A percentile compares a stretch with the other conserved stretches of the same genome.
Conservation (phyloP, 2,888 invertebrate genomes). For the Phyllotreta striolata region DNA sequence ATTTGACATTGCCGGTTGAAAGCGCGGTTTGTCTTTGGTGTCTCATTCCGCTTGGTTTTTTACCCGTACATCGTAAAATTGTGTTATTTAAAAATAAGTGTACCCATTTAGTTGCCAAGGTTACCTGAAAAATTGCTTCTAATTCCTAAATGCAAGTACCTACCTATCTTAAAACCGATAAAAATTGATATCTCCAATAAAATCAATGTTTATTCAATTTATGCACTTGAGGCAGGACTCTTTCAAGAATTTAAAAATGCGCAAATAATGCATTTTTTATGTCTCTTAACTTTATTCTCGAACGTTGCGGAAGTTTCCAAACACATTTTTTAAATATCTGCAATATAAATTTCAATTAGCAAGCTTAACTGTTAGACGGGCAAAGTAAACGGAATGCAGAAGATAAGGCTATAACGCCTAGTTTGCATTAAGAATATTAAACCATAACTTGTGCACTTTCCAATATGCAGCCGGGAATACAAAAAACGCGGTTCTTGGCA, state of each 20-base stretch:
- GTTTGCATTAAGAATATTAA: constrained; percentile 30
- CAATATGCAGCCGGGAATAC: constrained; percentile 13
- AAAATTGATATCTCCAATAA: no score
- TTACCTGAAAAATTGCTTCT: no score
- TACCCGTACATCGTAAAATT: constrained; percentile 2
- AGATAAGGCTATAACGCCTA: constrained; percentile 21
- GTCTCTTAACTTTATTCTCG: no score
- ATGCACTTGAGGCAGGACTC: no score
- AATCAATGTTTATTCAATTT: no score
- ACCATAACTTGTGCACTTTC: constrained; percentile 26
- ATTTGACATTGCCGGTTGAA: constrained; percentile 31
- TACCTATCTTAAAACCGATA: no score
- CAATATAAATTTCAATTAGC: neutral
- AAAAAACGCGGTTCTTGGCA: constrained; percentile 21
- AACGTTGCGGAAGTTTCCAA: no score
- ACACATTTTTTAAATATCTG: no score
- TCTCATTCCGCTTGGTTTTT: neutral
- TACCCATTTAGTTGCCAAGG: no score
- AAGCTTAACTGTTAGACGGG: constrained; percentile 8
- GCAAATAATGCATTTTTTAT: no score
- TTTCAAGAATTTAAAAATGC: no score
- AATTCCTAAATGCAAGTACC: no score
- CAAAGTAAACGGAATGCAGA: constrained; percentile 4
- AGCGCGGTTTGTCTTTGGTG: constrained; percentile 25
- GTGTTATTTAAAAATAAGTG: constrained; percentile 2